Base-by-base conservation (phyloP, 2,797 vertebrate genomes). In the Myotis vivesi region DNA sequence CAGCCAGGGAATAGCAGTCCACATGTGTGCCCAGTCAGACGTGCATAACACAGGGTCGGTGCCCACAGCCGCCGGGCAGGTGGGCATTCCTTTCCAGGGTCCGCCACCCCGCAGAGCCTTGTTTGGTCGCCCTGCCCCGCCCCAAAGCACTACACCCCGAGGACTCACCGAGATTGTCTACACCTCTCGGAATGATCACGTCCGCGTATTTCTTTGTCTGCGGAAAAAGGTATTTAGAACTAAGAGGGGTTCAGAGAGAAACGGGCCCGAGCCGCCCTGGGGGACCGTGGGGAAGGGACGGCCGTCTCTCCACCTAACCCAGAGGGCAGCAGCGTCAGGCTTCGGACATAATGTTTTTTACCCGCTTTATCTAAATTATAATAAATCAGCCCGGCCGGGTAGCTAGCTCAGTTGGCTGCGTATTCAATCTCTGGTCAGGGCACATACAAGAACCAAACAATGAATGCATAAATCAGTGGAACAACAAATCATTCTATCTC, bases 201-300 rank as follows among this genome's bases (percentile, higher is more conserved):
- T 99, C 99, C 10, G 99, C 99, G 0, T 99, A 99, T 96, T 99
- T 99, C 98, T 99, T 99, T 30, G 99, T 99, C 99, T 99, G 89
- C 8, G 59, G 92, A 97, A 89, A 97, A 71, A 97, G 71, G 82
- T 4, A 51, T 71, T 90, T 6, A 80, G 8, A 53, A 16, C 0
- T 95, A 89, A 0, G 23, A 13, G 55, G 13, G 16, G 23, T 62
- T 28, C 8, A 5, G 69, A 76, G 13, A n/a, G 25, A 62, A 36
- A 23, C 4, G 3, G 4, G 15, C 53, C 51, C 49, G 0, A 25
- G 3, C 9, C 46, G 6, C 49, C 12, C 94, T 85, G 15, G 11
- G 15, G 36, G 55, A 51, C n/a, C 6, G 19, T 0, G 25, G 15
- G 41, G 36, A 20, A 30, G 6, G 72, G 11, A 6, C 5, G 7